phyloP scores from a whole-genome alignment of 2,888 invertebrate genomes.

The Diaphora mendica region DNA sequence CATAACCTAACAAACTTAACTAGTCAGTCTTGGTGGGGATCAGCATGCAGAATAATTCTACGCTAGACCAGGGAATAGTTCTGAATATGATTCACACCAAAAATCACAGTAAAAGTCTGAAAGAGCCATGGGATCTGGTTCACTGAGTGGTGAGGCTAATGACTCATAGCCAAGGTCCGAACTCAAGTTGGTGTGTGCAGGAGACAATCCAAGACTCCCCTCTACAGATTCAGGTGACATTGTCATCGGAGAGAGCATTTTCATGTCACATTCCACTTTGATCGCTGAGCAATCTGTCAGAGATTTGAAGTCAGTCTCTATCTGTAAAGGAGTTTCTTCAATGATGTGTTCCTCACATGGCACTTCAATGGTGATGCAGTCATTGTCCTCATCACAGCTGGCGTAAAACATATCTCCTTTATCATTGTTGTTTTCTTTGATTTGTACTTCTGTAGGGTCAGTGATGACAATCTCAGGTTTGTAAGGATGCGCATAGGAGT shows the following conservation, averaged over 20 bases:
- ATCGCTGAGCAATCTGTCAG: constrained; percentile 64
- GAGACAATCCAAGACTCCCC: constrained; percentile 75
- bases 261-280: constrained; percentile 75
- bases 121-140: constrained; percentile 78
- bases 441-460: constrained; percentile 56
- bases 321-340: constrained; percentile 65
- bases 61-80: constrained; percentile 91
- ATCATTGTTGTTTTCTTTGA: constrained; percentile 71
- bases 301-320: constrained; percentile 68
- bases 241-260: constrained; percentile 80
- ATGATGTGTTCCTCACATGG: constrained; percentile 86
- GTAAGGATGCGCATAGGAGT: constrained; percentile 85
- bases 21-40: constrained; percentile 83
- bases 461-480: constrained; percentile 58
- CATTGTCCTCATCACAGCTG: constrained; percentile 90
- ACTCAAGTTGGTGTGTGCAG: constrained; percentile 76
- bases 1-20: constrained; percentile 61
- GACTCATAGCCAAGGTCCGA: constrained; percentile 84
- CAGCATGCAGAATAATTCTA: constrained; percentile 72
- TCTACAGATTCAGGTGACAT: constrained; percentile 71
- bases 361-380: constrained; percentile 91
- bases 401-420: constrained; percentile 90
- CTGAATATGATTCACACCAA: constrained; percentile 92
- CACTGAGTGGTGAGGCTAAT: constrained; percentile 81
- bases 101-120: constrained; percentile 91